These are phyloP conservation scores for Trichogramma evanescens DNA, from an alignment of 2,888 invertebrate species.

Conservation along the genomic window DNA sequence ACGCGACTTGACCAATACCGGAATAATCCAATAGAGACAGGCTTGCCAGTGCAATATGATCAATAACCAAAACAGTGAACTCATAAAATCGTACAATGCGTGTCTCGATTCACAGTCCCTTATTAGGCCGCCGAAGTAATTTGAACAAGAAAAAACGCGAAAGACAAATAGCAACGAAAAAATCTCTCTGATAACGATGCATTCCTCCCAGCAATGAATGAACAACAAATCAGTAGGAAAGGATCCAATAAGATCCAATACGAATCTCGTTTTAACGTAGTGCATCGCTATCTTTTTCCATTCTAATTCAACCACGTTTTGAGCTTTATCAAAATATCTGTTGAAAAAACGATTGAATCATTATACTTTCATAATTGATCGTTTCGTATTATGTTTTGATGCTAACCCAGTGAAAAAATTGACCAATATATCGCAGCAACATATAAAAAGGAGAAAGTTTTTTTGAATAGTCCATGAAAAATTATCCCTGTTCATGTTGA, in stretches of 20 bases:
- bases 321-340: slow-evolving; percentile 35
- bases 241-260: slow-evolving; percentile 36
- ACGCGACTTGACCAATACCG: slow-evolving; percentile 28
- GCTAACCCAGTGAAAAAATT: slow-evolving; percentile 43
- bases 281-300: slow-evolving; percentile 26
- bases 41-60: slow-evolving; percentile 39
- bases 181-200: slow-evolving; percentile 30
- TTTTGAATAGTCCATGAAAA: slow-evolving; percentile 31
- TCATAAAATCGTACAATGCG: slow-evolving; percentile 29
- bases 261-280: slow-evolving; percentile 31
- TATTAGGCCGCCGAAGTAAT: slow-evolving; percentile 29
- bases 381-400: background rate
- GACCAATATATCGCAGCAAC: slow-evolving; percentile 37
- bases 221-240: slow-evolving; percentile 39
- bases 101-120: slow-evolving; percentile 26
- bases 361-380: background rate
- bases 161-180: slow-evolving; percentile 32
- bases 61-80: slow-evolving; percentile 30
- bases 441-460: slow-evolving; percentile 33
- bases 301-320: slow-evolving; percentile 32
- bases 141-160: slow-evolving; percentile 30
- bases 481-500: slow-evolving; percentile 26
- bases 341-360: slow-evolving; percentile 1
- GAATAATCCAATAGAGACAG: slow-evolving; percentile 39
- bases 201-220: slow-evolving; percentile 25